A percentile compares a stretch with the other conserved stretches of the same genome.
These are phyloP conservation scores for Trachelus stipa DNA, from an alignment of 2,888 invertebrate species.

Conservation along the genomic window DNA sequence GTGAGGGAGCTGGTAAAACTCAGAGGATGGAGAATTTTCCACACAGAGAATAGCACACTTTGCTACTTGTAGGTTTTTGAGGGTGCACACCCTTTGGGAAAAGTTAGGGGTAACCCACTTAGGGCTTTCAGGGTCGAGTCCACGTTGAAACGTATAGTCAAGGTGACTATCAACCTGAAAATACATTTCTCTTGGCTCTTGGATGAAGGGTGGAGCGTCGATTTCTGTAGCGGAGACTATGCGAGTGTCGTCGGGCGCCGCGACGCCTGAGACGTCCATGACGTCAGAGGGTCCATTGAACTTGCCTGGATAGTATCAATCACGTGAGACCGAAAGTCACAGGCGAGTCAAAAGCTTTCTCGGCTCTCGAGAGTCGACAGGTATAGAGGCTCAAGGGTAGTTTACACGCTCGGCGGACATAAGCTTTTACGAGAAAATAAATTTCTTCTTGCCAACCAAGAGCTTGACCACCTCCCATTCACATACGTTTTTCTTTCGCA, in stretches of 20 bases:
- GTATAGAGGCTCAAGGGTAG: slow-evolving; percentile 12
- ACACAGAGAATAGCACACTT: background rate
- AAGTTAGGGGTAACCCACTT: slow-evolving; percentile 23
- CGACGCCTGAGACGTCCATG: background rate
- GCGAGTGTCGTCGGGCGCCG: background rate
- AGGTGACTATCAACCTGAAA: background rate
- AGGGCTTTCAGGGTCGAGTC: slow-evolving; percentile 20
- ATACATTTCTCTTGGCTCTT: background rate
- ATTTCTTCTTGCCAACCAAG: slow-evolving; percentile 9
- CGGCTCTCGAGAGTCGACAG: slow-evolving; percentile 12
- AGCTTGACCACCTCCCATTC: background rate
- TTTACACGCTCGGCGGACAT: slow-evolving; percentile 21
- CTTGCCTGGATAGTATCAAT: slow-evolving; percentile 21
- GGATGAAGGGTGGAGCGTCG: background rate
- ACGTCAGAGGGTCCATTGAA: slow-evolving; percentile 22
- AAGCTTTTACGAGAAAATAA: slow-evolving; percentile 24
- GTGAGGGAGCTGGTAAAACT: background rate
- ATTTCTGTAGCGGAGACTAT: background rate
- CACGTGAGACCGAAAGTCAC: slow-evolving; percentile 19
- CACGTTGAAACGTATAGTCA: background rate
- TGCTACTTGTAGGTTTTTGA: background rate
- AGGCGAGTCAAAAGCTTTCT: slow-evolving; percentile 24
- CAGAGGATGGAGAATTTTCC: background rate
- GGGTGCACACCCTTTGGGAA: background rate
- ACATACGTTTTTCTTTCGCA: background rate